Conservation (phyloP, 92 coral and sea anemone genomes). For the Porites rus region DNA sequence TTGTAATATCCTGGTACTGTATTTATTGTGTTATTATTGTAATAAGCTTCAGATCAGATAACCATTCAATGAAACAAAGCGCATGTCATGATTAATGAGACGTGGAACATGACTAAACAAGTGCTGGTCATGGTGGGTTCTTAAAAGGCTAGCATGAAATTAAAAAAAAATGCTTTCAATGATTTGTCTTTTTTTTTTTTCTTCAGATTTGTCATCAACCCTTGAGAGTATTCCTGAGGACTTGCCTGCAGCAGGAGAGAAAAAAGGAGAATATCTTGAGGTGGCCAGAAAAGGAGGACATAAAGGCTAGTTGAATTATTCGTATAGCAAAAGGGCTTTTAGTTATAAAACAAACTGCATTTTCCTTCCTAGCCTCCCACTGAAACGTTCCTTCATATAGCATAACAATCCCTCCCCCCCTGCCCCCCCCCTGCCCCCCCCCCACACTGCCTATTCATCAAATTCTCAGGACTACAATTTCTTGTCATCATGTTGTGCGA, state of each 20-base stretch:
- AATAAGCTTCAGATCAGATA: too few relatives aligned
- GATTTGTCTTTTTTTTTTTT: not conserved
- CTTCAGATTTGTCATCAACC: constrained; percentile 1
- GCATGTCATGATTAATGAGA: too few relatives aligned
- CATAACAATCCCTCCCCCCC: too few relatives aligned
- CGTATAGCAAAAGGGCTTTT: not conserved
- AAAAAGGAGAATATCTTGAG: constrained; percentile 36
- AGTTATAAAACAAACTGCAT: not conserved
- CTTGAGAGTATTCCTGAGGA: constrained; percentile 32
- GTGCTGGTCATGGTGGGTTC: not conserved
- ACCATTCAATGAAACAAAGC: too few relatives aligned
- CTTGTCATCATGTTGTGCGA: not conserved
- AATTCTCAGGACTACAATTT: too few relatives aligned
- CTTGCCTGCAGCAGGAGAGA: constrained; percentile 19
- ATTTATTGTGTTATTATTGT: too few relatives aligned
- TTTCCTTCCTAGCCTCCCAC: too few relatives aligned
- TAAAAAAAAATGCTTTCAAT: not conserved
- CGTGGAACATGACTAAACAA: too few relatives aligned
- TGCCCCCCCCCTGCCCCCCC: too few relatives aligned
- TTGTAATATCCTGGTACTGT: too few relatives aligned
- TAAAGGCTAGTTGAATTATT: constrained; percentile 18
- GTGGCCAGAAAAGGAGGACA: constrained; percentile 52
- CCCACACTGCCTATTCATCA: too few relatives aligned
- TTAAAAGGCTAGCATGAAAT: not conserved
- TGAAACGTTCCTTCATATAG: too few relatives aligned